Conservation (phyloP, 2,113 vertebrate genomes). For the Scolopax mira region DNA sequence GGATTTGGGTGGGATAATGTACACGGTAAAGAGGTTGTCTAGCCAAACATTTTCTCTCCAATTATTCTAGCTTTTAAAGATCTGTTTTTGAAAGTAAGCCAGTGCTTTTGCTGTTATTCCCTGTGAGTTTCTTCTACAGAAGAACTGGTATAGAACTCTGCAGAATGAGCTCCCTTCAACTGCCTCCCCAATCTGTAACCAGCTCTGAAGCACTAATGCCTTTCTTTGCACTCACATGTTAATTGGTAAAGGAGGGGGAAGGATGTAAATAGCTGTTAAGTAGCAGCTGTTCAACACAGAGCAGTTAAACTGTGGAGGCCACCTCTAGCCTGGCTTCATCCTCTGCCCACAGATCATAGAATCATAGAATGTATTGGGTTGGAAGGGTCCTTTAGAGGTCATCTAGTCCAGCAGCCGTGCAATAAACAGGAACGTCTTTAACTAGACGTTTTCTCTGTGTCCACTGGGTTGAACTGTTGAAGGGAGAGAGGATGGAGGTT, state of each 20-base stretch:
- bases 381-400: too few relatives aligned
- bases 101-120: not conserved
- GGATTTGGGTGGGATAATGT: not conserved
- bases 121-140: not conserved
- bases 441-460: not conserved
- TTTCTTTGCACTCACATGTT: not conserved
- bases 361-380: too few relatives aligned
- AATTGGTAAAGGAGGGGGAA: not conserved
- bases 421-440: too few relatives aligned
- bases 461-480: not conserved
- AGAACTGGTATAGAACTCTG: not conserved
- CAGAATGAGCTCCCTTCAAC: not conserved
- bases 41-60: not conserved
- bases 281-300: slow-evolving; percentile 13
- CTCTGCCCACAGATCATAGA: fast-evolving
- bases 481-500: not conserved
- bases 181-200: not conserved
- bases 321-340: not conserved
- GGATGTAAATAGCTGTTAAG: slow-evolving; percentile 30
- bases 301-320: not conserved
- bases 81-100: not conserved
- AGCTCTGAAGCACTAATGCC: not conserved
- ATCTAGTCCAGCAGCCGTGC: too few relatives aligned
- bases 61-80: not conserved
- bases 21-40: not conserved